Evolutionary conservation across 2,888 invertebrate species (phyloP).

Genomic region (Caenorhabditis sp.): DNA sequence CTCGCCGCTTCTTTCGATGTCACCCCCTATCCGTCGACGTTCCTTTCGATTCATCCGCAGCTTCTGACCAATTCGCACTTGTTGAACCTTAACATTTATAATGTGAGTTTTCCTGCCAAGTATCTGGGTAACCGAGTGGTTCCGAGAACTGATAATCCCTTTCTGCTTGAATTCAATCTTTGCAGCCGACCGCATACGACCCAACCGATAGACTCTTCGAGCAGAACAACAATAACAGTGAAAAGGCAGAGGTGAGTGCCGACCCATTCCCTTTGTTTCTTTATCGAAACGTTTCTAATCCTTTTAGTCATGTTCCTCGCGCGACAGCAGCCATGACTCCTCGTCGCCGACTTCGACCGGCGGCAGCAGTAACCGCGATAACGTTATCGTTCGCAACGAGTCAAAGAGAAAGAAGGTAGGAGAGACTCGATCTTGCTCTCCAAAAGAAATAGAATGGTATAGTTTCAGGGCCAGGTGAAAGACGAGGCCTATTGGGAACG

Average conservation of each 20-base stretch:
- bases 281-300: no score
- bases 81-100: conserved; percentile 50
- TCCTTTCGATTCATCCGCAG: conserved; percentile 56
- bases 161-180: not conserved
- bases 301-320: conserved; percentile 53
- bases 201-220: conserved; percentile 49
- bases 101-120: conserved; percentile 31
- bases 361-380: conserved; percentile 57
- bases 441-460: no score
- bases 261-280: no score
- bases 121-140: no score
- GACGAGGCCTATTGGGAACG: conserved; percentile 91
- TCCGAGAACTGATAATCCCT: no score
- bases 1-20: conserved; percentile 36
- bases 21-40: conserved; percentile 44
- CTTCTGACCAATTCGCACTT: conserved; percentile 53
- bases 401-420: conserved; percentile 64
- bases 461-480: conserved; percentile 80
- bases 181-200: conserved; percentile 51
- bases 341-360: conserved; percentile 61
- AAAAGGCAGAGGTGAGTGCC: conserved; percentile 57
- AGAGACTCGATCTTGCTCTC: no score
- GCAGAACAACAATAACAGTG: conserved; percentile 55
- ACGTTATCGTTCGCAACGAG: conserved; percentile 64
- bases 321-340: conserved; percentile 54